Evolutionary conservation across 2,797 vertebrate genomes (phyloP).

Genomic region (Chelonia mydas): DNA sequence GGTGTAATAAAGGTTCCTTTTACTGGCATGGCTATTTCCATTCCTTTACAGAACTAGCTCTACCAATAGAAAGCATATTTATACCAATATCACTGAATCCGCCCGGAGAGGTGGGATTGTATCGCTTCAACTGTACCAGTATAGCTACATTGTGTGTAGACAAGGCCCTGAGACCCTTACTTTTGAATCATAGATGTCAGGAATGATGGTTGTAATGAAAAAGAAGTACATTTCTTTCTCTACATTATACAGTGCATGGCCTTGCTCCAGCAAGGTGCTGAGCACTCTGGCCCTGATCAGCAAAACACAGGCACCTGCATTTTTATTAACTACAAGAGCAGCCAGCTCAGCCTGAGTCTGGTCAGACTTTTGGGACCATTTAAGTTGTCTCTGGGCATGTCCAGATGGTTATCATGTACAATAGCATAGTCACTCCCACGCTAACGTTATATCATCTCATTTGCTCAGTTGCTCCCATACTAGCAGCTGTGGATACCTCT

Average conservation of each 20-base stretch:
- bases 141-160: background rate
- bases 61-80: background rate
- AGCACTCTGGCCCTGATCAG: background rate
- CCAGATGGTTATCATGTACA: rapidly evolving
- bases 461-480: background rate
- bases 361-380: background rate
- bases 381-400: background rate
- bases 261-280: background rate
- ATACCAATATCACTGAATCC: background rate
- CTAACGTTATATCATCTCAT: rapidly evolving
- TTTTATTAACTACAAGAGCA: background rate
- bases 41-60: background rate
- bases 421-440: background rate
- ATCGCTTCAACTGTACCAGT: background rate
- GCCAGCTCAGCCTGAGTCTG: background rate
- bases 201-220: background rate
- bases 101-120: no score
- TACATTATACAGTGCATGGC: background rate
- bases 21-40: background rate
- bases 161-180: background rate
- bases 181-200: background rate
- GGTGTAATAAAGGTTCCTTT: background rate
- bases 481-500: background rate
- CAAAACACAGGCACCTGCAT: background rate
- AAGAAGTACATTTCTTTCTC: background rate